Conservation (phyloP, 2,113 vertebrate genomes). For the Malurus melanocephalus region DNA sequence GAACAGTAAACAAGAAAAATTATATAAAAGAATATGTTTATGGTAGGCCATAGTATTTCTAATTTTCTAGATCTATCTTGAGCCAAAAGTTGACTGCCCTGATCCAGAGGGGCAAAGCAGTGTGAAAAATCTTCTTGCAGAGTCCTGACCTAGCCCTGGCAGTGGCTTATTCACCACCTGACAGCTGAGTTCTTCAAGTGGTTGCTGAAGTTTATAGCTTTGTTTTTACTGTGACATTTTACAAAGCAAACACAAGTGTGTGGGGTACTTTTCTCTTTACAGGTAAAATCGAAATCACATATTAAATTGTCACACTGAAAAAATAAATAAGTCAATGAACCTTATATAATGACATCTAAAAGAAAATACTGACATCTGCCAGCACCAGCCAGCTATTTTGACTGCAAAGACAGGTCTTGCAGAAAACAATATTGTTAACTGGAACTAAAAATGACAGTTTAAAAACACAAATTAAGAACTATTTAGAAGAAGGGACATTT, state of each 20-base stretch:
- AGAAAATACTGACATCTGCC: not conserved
- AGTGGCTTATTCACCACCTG: not conserved
- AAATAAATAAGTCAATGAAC: not conserved
- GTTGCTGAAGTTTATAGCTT: not conserved
- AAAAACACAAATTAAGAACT: not conserved
- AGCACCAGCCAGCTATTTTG: not conserved
- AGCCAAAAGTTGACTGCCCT: not conserved
- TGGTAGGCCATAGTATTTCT: not conserved
- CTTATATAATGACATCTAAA: not conserved
- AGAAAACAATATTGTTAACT: not conserved
- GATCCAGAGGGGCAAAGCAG: not conserved
- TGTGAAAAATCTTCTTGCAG: not conserved
- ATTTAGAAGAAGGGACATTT: not conserved
- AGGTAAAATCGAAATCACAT: not conserved
- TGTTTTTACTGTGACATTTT: not conserved
- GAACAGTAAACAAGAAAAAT: not conserved
- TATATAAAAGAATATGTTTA: not conserved
- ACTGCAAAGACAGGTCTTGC: not conserved
- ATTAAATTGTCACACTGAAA: not conserved
- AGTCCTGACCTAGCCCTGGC: not conserved
- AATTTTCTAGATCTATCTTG: not conserved
- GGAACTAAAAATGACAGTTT: not conserved
- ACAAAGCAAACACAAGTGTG: not conserved
- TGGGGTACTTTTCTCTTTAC: not conserved
- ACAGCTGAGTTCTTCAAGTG: not conserved